A percentile compares a stretch with the other conserved stretches of the same genome.
These are phyloP conservation scores for Amphiprion percula DNA, from an alignment of 2,113 vertebrate species.

Conservation along the genomic window DNA sequence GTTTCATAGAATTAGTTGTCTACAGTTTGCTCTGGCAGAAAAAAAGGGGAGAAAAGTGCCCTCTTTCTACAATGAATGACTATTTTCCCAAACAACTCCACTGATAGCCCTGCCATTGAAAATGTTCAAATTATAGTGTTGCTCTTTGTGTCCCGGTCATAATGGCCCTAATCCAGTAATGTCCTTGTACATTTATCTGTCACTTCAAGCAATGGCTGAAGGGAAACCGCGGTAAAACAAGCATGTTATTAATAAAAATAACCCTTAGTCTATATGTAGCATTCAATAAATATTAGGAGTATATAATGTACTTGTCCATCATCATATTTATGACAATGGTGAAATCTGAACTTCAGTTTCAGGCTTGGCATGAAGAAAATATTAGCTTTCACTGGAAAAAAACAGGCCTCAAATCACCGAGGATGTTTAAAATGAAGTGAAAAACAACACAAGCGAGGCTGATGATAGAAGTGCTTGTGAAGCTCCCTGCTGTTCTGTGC, in stretches of 20 bases:
- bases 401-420: not conserved
- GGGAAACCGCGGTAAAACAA: conserved; percentile 14
- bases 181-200: conserved; percentile 53
- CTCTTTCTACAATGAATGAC: conserved; percentile 60
- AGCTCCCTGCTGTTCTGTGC: conserved; percentile 33
- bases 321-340: not conserved
- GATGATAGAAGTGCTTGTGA: conserved; percentile 23
- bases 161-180: conserved; percentile 68
- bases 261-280: not conserved
- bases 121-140: conserved; percentile 74
- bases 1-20: conserved; percentile 47
- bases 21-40: conserved; percentile 14
- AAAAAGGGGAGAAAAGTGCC: conserved; percentile 9
- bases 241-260: not conserved
- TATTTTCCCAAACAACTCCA: conserved; percentile 73
- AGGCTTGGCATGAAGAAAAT: not conserved
- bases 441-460: conserved; percentile 27
- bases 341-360: not conserved
- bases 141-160: conserved; percentile 62
- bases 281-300: not conserved
- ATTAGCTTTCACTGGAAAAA: not conserved
- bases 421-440: conserved; percentile 24
- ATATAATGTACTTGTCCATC: not conserved
- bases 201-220: conserved; percentile 34
- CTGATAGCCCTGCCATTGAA: conserved; percentile 68